Evolutionary conservation across 2,888 invertebrate species (phyloP), one percentile per base, ranked within the genome.

Genomic region (Glaucopsyche alexis): DNA sequence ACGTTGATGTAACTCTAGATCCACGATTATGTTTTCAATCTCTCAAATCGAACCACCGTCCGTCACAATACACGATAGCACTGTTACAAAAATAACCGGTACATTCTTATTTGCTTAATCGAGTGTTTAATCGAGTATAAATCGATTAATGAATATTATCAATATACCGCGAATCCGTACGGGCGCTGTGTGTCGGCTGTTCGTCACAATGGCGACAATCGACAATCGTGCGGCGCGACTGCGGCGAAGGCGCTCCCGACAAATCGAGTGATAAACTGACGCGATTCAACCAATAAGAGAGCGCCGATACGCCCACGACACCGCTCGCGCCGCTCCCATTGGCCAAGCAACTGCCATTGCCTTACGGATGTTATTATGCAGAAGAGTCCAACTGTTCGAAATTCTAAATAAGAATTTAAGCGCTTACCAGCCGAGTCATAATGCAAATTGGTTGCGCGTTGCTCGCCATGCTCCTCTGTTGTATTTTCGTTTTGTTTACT

Each of bases 1-100:
- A 93, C 95, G 95, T 93, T 95, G 95, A 83, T 96, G 95, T 86
- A 96, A 94, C 81, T 96, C 96, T 93, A 96, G 95, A 94, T 96
- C 96, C 95, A 95, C 94, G 93, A 90, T 95, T 94, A 85, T 83
- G 93, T 93, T 90, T 94, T 94, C 71, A 79, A 77, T 74, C 83
- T 79, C 83, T 81, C 80, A 76, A 77, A 73, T 76, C 74, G 80
- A 80, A 81, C 78, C 80, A 83, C 80, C 78, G 84, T 82, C 80
- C 83, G 83, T 77, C 85, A 83, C 88, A 82, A 76, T 81, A 85
- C 87, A 80, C 80, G 81, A 85, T 77, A 81, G 77, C 81, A 84
- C 82, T 79, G 80, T 78, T 80, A 78, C 75, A 81, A 81, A 74
- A 81, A 83, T 78, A 78, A 78, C 80, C 65, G 71, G 73, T 81